A percentile compares a stretch with the other conserved stretches of the same genome.
Evolutionary conservation across 2,888 invertebrate genomes (phyloP).

Genomic region (Andrena marginata): DNA sequence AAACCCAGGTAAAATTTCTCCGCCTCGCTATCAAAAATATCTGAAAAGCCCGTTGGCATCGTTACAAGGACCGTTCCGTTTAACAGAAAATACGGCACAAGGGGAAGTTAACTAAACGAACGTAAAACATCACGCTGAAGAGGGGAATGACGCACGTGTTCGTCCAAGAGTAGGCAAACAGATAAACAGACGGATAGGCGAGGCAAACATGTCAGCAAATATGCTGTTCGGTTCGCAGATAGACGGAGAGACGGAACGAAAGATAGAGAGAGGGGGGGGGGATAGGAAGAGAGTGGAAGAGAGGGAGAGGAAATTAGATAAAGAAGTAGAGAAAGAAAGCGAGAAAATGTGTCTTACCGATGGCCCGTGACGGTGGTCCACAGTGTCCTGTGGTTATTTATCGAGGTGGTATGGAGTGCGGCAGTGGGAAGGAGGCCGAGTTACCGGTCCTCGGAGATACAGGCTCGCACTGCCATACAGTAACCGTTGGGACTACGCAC

Average conservation of each 20-base stretch:
- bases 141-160: background rate
- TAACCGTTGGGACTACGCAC: conserved; percentile 84
- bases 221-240: conserved; percentile 19
- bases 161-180: background rate
- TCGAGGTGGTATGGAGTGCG: conserved; percentile 84
- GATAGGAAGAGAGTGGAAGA: conserved; percentile 41
- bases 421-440: conserved; percentile 84
- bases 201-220: conserved; percentile 19
- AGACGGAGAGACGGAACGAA: conserved; percentile 10
- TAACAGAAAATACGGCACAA: background rate
- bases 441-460: conserved; percentile 85
- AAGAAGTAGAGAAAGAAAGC: conserved; percentile 41
- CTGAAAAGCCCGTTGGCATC: background rate
- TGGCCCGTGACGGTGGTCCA: conserved; percentile 81
- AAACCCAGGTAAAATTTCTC: too few species aligned
- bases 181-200: conserved; percentile 22
- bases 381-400: conserved; percentile 83
- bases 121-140: too few species aligned
- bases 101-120: too few species aligned
- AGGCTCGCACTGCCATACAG: conserved; percentile 85
- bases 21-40: background rate
- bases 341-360: conserved; percentile 82
- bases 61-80: background rate
- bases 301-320: conserved; percentile 13
- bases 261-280: background rate